Percentiles rank a stretch among this genome's conserved stretches.
phyloP scores from a whole-genome alignment of 2,888 invertebrate species.

The Polydrusus pterygomalis region DNA sequence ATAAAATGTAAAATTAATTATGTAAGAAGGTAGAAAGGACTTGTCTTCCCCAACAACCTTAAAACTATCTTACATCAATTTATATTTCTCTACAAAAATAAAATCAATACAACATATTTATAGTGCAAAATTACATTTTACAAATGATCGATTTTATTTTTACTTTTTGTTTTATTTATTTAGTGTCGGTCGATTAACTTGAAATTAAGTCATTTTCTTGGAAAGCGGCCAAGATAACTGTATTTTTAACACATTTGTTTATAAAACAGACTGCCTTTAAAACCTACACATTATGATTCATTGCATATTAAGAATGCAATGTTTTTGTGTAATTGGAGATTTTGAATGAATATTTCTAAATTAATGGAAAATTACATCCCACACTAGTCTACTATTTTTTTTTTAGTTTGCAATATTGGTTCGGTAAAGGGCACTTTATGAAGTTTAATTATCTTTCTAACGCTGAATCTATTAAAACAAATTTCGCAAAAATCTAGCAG shows the following conservation, averaged over 20 bases:
- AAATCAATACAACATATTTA: background rate
- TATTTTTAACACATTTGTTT: constrained; percentile 52
- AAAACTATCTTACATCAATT: too few relatives aligned
- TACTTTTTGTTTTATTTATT: constrained; percentile 39
- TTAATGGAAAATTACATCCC: too few relatives aligned
- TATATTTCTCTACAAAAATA: too few relatives aligned
- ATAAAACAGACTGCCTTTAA: constrained; percentile 43
- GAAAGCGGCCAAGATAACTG: constrained; percentile 34
- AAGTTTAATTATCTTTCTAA: too few relatives aligned
- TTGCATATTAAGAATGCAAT: constrained; percentile 32
- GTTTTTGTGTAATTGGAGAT: constrained; percentile 32
- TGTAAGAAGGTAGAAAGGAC: too few relatives aligned
- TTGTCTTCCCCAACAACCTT: too few relatives aligned
- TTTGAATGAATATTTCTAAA: constrained; percentile 12
- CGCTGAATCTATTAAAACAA: too few relatives aligned
- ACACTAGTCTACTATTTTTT: too few relatives aligned
- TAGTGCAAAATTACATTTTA: constrained; percentile 1
- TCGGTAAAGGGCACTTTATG: too few relatives aligned
- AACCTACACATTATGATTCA: constrained; percentile 52
- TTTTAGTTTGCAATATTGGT: background rate
- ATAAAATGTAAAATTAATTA: too few relatives aligned
- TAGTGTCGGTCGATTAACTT: constrained; percentile 47
- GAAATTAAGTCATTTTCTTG: constrained; percentile 53
- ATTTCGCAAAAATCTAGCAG: too few relatives aligned
- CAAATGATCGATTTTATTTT: constrained; percentile 14